Evolutionary conservation across 2,888 invertebrate species (phyloP), one percentile per base, ranked within the genome.

Genomic region (Drosophila multiciliata): DNA sequence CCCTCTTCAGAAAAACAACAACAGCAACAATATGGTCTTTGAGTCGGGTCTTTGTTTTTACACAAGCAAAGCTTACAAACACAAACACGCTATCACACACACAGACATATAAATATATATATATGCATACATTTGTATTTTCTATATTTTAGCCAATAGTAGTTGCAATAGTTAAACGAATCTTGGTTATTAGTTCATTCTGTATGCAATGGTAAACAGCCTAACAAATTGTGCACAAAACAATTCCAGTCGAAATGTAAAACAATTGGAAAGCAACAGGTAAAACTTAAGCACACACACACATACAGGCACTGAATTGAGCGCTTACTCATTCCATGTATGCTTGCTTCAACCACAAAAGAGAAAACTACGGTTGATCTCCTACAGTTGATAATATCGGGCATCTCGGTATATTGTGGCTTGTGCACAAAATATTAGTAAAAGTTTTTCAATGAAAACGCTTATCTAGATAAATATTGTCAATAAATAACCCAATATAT

Each of bases 221-320:
- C 66, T 77, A 54, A 70, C 73, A 83, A 79, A 82, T 73, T 80
- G 78, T 78, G 63, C 64, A 77, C 83, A 82, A 83, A 71, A 70
- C 59, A 70, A 66, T 70, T 88, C 74, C 83, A 60, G 65, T 53
- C 68, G 55, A 88, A 83, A 73, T 71, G 60, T 75, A 65, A 81
- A 80, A 88, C 87, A 86, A 86, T 88, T 83, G 80, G 83, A 82
- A 78, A 86, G 73, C 85, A 88, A 75, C 85, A 88, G 83, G 80
- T 85, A 85, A 78, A 76, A 72, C 59, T 64, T 68, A 80, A 73
- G 76, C 75, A 68, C 53, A 72, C 75, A 54, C 50, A 53, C 65
- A 72, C 55, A 66, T 54, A 66, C 42, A 8, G 32, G 23, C 52
- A 49, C 40, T 62, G 42, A 75, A 70, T 33, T 78, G 78, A 67